Conservation (phyloP, 2,113 vertebrate genomes). For the Geococcyx californianus region DNA sequence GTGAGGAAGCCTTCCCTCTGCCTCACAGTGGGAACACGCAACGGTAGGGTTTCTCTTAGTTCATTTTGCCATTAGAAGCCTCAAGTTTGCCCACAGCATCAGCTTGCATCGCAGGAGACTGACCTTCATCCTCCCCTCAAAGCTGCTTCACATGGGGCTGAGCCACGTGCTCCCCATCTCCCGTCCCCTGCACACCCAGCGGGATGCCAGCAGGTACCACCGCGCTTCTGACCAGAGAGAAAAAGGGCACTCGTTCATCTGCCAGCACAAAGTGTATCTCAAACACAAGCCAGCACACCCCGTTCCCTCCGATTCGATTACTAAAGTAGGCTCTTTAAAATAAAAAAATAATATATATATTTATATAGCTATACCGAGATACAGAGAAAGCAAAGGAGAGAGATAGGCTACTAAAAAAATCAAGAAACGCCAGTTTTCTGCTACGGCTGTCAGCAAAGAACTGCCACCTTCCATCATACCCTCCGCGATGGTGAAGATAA, state of each 20-base stretch:
- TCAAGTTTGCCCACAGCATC: not conserved
- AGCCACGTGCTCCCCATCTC: accelerated
- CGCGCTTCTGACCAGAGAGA: not conserved
- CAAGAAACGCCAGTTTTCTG: conserved; percentile 66
- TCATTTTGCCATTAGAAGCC: conserved; percentile 17
- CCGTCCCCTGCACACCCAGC: accelerated
- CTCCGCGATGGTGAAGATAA: conserved; percentile 66
- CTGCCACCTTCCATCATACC: conserved; percentile 53
- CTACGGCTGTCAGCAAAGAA: conserved; percentile 69
- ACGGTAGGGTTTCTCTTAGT: not conserved
- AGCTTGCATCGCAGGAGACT: not conserved
- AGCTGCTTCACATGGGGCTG: not conserved
- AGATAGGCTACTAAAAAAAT: conserved; percentile 61
- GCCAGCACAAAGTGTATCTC: not conserved
- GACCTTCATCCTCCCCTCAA: not conserved
- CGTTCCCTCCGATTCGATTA: not conserved
- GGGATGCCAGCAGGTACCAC: not conserved
- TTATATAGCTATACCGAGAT: conserved; percentile 61
- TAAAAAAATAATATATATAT: conserved; percentile 70
- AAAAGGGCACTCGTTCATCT: not conserved
- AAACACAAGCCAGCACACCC: conserved; percentile 5
- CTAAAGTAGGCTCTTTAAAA: conserved; percentile 64
- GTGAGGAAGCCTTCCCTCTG: not conserved
- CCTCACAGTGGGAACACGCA: not conserved
- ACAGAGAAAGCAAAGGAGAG: conserved; percentile 65